Evolutionary conservation across 2,113 vertebrate species (phyloP), one percentile per base, ranked within the genome.

Genomic region (Platysteira castanea): DNA sequence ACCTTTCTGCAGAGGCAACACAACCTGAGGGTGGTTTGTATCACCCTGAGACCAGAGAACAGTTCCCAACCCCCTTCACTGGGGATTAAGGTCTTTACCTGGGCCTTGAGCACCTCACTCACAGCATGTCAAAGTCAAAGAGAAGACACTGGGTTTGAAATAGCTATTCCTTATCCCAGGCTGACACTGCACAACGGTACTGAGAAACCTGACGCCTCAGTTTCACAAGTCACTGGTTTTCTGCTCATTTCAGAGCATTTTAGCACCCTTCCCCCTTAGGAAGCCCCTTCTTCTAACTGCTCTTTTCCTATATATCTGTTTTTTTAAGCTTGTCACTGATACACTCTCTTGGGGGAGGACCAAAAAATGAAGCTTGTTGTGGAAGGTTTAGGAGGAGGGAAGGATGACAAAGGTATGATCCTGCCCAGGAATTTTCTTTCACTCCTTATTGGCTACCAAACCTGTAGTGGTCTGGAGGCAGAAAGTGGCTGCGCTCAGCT

Each of bases 121-220:
- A 30, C 26, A 57, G 19, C 42, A 28, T 20, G 31, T 7, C 4
- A 9, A 80, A 59, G 31, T 27, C 60, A 53, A 59, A 47, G 20
- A 73, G 47, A 71, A 63, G 17, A 39, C 31, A 5, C 2, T 16
- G 9, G 27, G 6, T 46, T 12, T 82, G 50, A 84, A 88, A 68
- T 18, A 77, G 46, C 16, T 28, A 16, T 64, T 78, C 35, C 20
- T 80, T 30, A 28, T 5, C n/a, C 65, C 49, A 75, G 35, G 30
- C 35, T 84, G 79, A 18, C 4, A 9, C 56, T 61, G 60, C n/a
- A 49, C 1, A 0, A 27, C 0, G 1, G 26, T 56, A 30, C 24
- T 0, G 1, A 73, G 28, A 14, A 17, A 59, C 47, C 89, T 81
- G 82, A 57, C 57, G 71, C 78, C 79, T 73, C 60, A 14, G 33